Percentiles rank a stretch among this genome's conserved stretches.
phyloP scores from a whole-genome alignment of 2,888 invertebrate species.

The Corythucha ciliata region DNA sequence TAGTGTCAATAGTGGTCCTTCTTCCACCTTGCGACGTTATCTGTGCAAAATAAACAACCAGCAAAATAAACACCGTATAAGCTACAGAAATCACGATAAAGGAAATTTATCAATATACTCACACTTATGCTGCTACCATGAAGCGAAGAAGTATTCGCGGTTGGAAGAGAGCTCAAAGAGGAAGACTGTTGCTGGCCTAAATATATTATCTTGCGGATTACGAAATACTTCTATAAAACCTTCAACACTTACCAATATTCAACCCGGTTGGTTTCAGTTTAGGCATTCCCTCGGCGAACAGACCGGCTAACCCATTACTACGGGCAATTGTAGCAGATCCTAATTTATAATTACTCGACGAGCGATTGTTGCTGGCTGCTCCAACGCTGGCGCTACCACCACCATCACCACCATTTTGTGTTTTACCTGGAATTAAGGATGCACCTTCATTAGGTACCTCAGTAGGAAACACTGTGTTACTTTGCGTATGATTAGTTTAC shows the following conservation, averaged over 20 bases:
- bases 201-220: not conserved
- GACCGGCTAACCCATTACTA: constrained; percentile 51
- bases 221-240: not conserved
- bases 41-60: constrained; percentile 22
- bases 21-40: constrained; percentile 23
- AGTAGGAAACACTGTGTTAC: no score
- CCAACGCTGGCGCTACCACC: constrained; percentile 38
- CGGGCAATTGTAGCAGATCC: constrained; percentile 39
- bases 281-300: constrained; percentile 77
- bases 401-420: constrained; percentile 36
- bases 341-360: no score
- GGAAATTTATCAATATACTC: constrained; percentile 4
- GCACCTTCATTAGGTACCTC: no score
- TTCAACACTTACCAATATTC: constrained; percentile 16
- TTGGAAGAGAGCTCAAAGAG: constrained; percentile 30
- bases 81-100: not conserved
- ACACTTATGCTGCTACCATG: constrained; percentile 23
- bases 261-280: constrained; percentile 52
- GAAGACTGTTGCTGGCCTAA: constrained; percentile 28
- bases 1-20: constrained; percentile 41
- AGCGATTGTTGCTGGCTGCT: constrained; percentile 32
- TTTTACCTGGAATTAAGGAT: constrained; percentile 37
- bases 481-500: no score
- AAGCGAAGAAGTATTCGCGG: constrained; percentile 29
- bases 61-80: constrained; percentile 7